These are phyloP conservation scores for Drosophila kohkoa DNA, from an alignment of 1,140 invertebrate genomes.

Conservation along the genomic window DNA sequence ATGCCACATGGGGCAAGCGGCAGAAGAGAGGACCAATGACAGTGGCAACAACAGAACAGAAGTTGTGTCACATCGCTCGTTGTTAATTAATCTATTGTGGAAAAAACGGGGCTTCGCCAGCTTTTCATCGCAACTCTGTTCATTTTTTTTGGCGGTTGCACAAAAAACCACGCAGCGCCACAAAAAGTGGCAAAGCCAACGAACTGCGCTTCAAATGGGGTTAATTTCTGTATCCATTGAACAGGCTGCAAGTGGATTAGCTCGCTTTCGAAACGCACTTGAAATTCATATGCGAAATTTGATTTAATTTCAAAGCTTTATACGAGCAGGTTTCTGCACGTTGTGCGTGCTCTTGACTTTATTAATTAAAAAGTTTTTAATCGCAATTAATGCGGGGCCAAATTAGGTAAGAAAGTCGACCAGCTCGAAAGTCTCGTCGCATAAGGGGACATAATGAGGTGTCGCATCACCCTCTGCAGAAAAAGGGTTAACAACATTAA, in stretches of 20 bases:
- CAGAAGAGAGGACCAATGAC: neutral
- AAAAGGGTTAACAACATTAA: conserved; percentile 42
- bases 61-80: neutral
- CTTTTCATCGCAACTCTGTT: neutral
- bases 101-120: neutral
- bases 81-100: conserved; percentile 28
- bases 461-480: neutral
- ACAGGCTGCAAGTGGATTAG: conserved; percentile 12
- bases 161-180: neutral
- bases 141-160: conserved; percentile 9
- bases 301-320: conserved; percentile 2
- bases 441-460: conserved; percentile 46
- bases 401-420: conserved; percentile 27
- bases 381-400: conserved; percentile 37
- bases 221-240: neutral
- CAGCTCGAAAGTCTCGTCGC: neutral
- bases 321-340: neutral
- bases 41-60: neutral
- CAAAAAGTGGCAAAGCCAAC: conserved; percentile 7
- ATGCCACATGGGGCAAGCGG: conserved; percentile 4
- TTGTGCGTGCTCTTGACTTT: conserved; percentile 26
- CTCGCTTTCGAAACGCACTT: neutral
- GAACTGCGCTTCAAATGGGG: neutral
- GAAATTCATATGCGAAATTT: conserved; percentile 2
- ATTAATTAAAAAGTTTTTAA: conserved; percentile 54